A percentile compares a stretch with the other conserved stretches of the same genome.
These are phyloP conservation scores for Lutraria rhynchaena DNA, from an alignment of 1,140 invertebrate species.

Conservation along the genomic window DNA sequence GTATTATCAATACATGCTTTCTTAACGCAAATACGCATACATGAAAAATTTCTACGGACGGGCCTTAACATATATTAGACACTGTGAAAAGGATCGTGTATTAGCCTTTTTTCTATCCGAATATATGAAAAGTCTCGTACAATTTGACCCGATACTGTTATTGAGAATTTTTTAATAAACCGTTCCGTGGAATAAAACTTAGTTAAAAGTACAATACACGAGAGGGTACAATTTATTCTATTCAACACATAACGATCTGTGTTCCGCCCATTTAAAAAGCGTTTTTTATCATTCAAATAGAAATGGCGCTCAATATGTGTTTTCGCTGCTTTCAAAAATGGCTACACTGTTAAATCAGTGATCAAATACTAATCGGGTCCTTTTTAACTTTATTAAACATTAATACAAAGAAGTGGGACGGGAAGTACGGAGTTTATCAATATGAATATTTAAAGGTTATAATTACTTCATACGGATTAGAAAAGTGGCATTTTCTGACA, in stretches of 20 bases:
- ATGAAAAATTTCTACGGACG: too few relatives aligned
- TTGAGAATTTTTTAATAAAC: constrained; percentile 36
- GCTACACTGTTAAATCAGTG: constrained; percentile 31
- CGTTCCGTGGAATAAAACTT: constrained; percentile 1
- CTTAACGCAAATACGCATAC: too few relatives aligned
- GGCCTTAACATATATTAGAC: too few relatives aligned
- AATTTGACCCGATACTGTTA: background rate
- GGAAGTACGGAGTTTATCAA: constrained; percentile 33
- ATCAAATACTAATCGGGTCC: constrained; percentile 33
- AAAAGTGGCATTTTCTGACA: constrained; percentile 32
- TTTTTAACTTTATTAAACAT: constrained; percentile 55
- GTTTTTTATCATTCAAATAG: constrained; percentile 2
- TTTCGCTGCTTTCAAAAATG: constrained; percentile 16
- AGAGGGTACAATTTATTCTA: constrained; percentile 26
- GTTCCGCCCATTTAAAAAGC: constrained; percentile 20
- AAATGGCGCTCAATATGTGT: constrained; percentile 27
- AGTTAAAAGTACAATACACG: constrained; percentile 7
- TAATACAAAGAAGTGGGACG: constrained; percentile 26
- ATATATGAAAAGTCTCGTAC: constrained; percentile 11
- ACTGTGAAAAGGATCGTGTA: background rate
- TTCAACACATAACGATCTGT: background rate
- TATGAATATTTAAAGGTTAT: constrained; percentile 32
- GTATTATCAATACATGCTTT: too few relatives aligned
- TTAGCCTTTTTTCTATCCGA: background rate
- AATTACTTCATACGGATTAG: constrained; percentile 15